Evolutionary conservation across 2,113 vertebrate genomes (phyloP).

Genomic region (Rhinoderma darwinii): DNA sequence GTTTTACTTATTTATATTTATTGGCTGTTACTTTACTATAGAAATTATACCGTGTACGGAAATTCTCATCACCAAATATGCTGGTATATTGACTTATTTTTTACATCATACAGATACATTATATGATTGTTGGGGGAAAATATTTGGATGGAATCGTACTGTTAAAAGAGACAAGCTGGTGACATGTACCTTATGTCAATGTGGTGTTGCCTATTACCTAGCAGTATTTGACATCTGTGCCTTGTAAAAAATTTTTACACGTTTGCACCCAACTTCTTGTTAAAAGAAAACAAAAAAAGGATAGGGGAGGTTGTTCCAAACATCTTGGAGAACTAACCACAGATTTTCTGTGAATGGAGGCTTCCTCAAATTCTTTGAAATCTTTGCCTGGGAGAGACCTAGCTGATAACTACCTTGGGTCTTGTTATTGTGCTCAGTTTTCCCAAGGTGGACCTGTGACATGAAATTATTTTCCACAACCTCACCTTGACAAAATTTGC

Average conservation of each 20-base stretch:
- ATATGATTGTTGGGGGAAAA: not conserved
- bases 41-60: not conserved
- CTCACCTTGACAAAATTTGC: too few relatives aligned
- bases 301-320: too few relatives aligned
- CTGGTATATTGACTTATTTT: not conserved
- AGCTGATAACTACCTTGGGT: too few relatives aligned
- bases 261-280: not conserved
- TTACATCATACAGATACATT: not conserved
- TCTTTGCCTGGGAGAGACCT: too few relatives aligned
- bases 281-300: too few relatives aligned
- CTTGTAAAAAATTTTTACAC: not conserved
- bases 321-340: too few relatives aligned
- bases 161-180: conserved; percentile 17
- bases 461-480: too few relatives aligned
- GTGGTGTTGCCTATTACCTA: not conserved
- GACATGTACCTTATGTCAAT: conserved; percentile 3
- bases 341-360: too few relatives aligned
- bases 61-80: not conserved
- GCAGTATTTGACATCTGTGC: not conserved
- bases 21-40: not conserved
- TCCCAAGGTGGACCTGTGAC: too few relatives aligned
- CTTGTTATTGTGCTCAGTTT: too few relatives aligned
- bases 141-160: not conserved
- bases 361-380: too few relatives aligned
- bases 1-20: too few relatives aligned